A percentile compares a stretch with the other conserved stretches of the same genome.
Conservation (phyloP, 2,888 invertebrate genomes). For the Trimorus sp. region DNA sequence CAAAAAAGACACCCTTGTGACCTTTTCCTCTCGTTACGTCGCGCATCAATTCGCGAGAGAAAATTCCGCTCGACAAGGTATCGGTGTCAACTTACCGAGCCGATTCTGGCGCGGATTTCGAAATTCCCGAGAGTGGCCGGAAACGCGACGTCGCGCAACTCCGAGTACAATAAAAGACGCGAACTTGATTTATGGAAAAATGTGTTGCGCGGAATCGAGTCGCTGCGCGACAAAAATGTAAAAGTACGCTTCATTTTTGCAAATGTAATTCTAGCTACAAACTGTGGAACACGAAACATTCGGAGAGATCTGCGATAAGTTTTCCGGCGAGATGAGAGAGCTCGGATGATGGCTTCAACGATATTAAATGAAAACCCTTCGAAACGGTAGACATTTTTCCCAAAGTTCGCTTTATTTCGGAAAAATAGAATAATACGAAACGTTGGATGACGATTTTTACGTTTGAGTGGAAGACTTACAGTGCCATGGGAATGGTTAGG, state of each 20-base stretch:
- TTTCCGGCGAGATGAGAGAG: too few species aligned
- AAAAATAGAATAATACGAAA: too few species aligned
- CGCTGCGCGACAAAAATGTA: background rate
- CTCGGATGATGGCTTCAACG: too few species aligned
- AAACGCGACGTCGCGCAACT: constrained; percentile 4
- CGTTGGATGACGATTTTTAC: too few species aligned
- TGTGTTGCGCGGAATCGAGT: constrained; percentile 17
- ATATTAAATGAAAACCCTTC: too few species aligned
- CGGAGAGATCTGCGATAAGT: too few species aligned
- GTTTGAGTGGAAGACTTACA: too few species aligned
- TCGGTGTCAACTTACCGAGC: constrained; percentile 11
- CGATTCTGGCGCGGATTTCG: background rate
- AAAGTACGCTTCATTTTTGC: constrained; percentile 3
- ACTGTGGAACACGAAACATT: background rate
- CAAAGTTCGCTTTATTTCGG: too few species aligned
- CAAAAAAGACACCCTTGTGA: background rate
- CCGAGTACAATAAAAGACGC: constrained; percentile 23
- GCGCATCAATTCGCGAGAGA: constrained; percentile 13
- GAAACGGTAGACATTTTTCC: too few species aligned
- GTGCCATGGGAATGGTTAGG: too few species aligned
- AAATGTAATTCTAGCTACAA: background rate
- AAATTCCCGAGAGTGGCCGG: background rate
- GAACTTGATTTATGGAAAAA: constrained; percentile 18
- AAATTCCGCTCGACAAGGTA: constrained; percentile 23
- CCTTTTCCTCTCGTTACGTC: constrained; percentile 21